Evolutionary conservation across 2,888 invertebrate genomes (phyloP), one percentile per base, ranked within the genome.

Genomic region (Sarcophaga carnaria): DNA sequence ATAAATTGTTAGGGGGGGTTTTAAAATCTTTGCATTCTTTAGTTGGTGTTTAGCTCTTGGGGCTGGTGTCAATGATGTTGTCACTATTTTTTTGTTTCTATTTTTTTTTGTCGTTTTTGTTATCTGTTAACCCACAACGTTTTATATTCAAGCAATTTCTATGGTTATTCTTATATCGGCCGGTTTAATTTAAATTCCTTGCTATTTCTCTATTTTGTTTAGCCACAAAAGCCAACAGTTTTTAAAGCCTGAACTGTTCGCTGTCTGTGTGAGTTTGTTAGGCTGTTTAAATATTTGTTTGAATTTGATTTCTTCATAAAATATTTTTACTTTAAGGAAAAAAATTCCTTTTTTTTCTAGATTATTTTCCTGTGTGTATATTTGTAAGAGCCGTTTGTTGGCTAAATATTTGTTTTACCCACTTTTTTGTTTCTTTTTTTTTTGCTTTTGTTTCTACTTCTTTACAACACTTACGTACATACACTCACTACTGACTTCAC

Each of bases 391-490:
- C 60, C 25, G 20, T 2, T 2, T 72, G 45, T 54, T 78, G 45
- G 20, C 3, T 6, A 70, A 76, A 59, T 64, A 70, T 66, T 72
- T 62, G 2, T 84, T 45, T 45, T 49, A 2, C 25, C 4, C 54
- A 20, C 14, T 69, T 64, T 64, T 69, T 12, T 59, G 14, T 79
- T 72, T 63, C 4, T 1, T 70, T 49, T 25, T 27, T 64, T 70
- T 27, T 82, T 66, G 63, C 25, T 54, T 22, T 62, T 75, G 49
- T 37, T 67, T 47, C 37, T 59, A 17, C 17, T 27, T 14, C 47
- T 4, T 69, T 12, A 3, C 2, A 25, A 25, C 25, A 25, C 25
- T 37, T 37, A 37, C 8, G 37, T 37, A 37, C 37, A 2, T 25
- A 54, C 49, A 76, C 75, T 81, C 1, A 47, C 27, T 54, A 54